Conservation (phyloP, 92 coral and sea anemone genomes). For the Parazoanthus atlanticus region DNA sequence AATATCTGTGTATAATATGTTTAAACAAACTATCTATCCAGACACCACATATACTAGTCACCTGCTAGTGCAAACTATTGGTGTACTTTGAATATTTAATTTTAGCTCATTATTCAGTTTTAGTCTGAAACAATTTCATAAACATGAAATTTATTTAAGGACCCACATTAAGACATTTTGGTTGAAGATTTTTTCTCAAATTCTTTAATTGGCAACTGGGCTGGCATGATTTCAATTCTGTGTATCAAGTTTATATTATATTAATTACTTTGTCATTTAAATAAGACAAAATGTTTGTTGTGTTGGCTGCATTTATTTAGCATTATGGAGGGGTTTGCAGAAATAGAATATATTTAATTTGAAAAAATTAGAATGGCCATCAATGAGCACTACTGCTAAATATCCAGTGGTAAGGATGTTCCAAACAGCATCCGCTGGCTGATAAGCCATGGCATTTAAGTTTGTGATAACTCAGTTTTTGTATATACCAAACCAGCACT, state of each 20-base stretch:
- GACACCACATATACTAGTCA: neutral
- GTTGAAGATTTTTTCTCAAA: neutral
- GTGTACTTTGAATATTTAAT: neutral
- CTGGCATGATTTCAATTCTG: neutral
- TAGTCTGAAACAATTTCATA: conserved; percentile 7
- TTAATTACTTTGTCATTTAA: too few species aligned
- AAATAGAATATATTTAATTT: too few species aligned
- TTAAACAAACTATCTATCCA: neutral
- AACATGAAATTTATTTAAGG: neutral
- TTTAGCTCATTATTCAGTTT: neutral
- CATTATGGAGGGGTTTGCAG: too few species aligned
- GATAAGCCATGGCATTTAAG: too few species aligned
- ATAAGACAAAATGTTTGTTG: neutral
- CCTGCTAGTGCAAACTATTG: neutral
- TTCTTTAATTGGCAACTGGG: neutral
- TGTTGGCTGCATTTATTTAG: too few species aligned
- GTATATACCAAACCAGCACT: too few species aligned
- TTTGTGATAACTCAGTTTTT: too few species aligned
- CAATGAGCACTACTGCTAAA: too few species aligned
- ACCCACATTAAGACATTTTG: neutral
- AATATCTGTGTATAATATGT: neutral
- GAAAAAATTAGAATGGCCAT: too few species aligned
- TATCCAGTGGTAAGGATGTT: too few species aligned
- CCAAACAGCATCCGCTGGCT: too few species aligned
- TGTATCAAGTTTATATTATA: too few species aligned